A percentile compares a stretch with the other conserved stretches of the same genome.
Conservation (phyloP, 2,797 vertebrate genomes). For the Otolemur crassicaudatus region DNA sequence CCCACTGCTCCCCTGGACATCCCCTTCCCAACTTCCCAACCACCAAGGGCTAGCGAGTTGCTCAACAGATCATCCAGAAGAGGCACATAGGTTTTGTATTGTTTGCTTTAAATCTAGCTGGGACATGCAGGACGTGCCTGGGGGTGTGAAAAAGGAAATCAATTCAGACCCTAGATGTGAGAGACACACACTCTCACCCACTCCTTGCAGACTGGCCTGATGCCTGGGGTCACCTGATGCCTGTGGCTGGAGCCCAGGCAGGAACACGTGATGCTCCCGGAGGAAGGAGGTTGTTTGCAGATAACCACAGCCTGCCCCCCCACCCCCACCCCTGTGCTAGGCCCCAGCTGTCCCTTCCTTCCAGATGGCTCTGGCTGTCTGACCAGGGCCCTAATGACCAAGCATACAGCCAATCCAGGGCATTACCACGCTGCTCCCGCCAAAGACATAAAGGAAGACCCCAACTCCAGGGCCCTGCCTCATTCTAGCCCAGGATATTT, state of each 20-base stretch:
- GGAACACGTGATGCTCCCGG: neutral
- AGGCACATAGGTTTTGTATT: neutral
- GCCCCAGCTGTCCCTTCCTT: neutral
- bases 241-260: neutral
- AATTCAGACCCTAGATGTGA: neutral
- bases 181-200: neutral
- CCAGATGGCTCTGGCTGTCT: neutral
- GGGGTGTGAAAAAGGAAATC: neutral
- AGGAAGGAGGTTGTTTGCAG: neutral
- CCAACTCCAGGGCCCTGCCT: neutral
- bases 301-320: neutral
- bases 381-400: neutral
- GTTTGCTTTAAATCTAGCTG: neutral
- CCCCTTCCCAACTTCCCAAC: too few species aligned
- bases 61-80: neutral
- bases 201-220: neutral
- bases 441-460: neutral
- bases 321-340: neutral
- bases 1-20: too few species aligned
- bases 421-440: rapidly evolving
- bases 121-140: neutral
- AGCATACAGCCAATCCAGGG: neutral
- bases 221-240: conserved; percentile 58
- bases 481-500: too few species aligned
- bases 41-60: rapidly evolving